Conservation (phyloP, 2,797 vertebrate genomes). For the Coendou prehensilis region DNA sequence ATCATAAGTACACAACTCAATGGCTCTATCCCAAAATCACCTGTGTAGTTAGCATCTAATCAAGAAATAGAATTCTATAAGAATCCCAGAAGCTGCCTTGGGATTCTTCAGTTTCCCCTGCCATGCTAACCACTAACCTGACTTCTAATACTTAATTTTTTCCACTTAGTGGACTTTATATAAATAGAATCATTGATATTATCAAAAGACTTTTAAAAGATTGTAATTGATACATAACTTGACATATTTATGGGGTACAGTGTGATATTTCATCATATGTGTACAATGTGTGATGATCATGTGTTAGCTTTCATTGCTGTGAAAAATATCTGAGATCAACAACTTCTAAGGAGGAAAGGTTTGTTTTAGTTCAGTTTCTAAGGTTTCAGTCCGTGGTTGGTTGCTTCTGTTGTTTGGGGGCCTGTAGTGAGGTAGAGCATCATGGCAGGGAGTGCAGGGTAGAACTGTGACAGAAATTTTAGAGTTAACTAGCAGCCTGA, state of each 20-base stretch:
- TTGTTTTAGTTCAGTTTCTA: neutral
- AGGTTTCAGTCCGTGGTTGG: neutral
- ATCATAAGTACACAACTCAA: neutral
- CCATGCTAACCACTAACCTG: neutral
- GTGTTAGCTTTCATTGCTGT: neutral
- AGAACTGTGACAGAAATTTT: too few relatives aligned
- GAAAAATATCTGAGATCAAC: neutral
- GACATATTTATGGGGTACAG: too few relatives aligned
- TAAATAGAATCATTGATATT: neutral
- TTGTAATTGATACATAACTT: neutral
- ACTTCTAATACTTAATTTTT: neutral
- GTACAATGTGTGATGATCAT: neutral
- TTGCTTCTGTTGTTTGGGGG: neutral
- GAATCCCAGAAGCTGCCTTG: neutral
- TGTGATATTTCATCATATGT: neutral
- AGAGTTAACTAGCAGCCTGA: too few relatives aligned
- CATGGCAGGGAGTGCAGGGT: too few relatives aligned
- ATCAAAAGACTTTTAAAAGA: neutral
- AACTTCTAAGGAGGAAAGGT: neutral
- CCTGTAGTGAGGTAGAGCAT: neutral
- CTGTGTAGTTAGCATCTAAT: neutral
- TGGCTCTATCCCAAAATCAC: neutral
- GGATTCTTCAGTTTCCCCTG: neutral
- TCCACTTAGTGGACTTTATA: neutral
- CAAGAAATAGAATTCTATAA: constrained; percentile 9